Conservation (phyloP, 2,888 invertebrate species). For the Leucophenga maculata region DNA sequence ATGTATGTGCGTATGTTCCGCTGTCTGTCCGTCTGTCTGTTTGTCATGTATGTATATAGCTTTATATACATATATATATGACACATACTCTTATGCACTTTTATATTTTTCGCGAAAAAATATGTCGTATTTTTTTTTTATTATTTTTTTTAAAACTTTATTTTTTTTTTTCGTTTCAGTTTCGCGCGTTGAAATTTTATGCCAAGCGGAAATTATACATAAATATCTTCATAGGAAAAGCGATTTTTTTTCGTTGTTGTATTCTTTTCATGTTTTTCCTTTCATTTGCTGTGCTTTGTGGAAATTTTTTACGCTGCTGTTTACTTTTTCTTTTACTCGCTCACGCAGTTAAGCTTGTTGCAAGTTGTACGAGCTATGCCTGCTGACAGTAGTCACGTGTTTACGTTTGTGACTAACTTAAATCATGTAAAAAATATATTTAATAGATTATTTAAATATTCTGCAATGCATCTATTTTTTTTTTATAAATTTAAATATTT, state of each 20-base stretch:
- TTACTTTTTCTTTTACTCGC: too few species aligned
- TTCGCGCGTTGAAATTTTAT: not conserved
- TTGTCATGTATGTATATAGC: too few species aligned
- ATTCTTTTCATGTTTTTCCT: constrained; percentile 49
- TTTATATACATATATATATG: not conserved
- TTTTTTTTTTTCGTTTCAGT: not conserved
- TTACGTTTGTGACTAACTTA: not conserved
- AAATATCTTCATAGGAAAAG: not conserved
- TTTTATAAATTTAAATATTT: too few species aligned
- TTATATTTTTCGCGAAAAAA: constrained; percentile 2
- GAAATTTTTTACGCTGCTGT: too few species aligned
- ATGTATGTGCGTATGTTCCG: not conserved
- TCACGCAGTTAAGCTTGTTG: not conserved
- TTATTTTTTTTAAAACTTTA: not conserved
- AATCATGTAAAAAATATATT: not conserved
- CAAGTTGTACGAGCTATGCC: constrained; percentile 15
- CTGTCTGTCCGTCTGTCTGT: not conserved
- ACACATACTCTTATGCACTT: not conserved
- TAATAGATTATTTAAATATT: constrained; percentile 5
- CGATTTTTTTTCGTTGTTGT: constrained; percentile 32
- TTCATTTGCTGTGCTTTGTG: constrained; percentile 29
- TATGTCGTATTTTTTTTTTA: not conserved
- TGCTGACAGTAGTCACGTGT: constrained; percentile 47
- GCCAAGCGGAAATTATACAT: constrained; percentile 5
- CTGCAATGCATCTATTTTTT: too few species aligned